Percentiles rank a stretch among this genome's conserved stretches.
phyloP scores from a whole-genome alignment of 2,888 invertebrate species.

The Phlogophora meticulosa region DNA sequence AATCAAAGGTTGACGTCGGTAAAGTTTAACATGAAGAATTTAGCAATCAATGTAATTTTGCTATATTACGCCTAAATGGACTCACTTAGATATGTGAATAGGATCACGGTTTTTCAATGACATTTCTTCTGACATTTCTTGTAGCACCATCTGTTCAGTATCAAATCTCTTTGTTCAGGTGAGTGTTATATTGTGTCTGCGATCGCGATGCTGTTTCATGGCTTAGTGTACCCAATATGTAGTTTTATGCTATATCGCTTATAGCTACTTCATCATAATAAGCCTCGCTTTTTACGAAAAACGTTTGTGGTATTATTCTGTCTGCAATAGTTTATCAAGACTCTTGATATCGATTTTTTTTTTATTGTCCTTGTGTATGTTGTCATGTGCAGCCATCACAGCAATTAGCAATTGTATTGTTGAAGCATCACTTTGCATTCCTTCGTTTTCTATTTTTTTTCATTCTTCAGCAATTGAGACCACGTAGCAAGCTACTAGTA shows the following conservation, averaged over 20 bases:
- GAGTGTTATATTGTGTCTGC: slow-evolving; percentile 1
- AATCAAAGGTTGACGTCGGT: too few relatives aligned
- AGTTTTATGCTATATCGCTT: background rate
- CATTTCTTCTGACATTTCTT: too few relatives aligned
- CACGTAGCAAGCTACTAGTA: slow-evolving; percentile 1
- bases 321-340: background rate
- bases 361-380: slow-evolving; percentile 22
- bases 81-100: too few relatives aligned
- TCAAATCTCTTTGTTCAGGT: slow-evolving; percentile 6
- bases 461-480: background rate
- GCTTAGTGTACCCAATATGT: background rate
- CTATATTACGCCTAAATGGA: too few relatives aligned
- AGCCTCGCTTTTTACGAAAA: too few relatives aligned
- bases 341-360: slow-evolving; percentile 21
- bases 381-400: background rate
- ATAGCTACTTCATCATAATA: background rate
- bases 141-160: too few relatives aligned
- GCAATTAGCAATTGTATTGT: background rate
- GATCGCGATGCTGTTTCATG: background rate
- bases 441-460: background rate
- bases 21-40: too few relatives aligned
- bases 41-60: too few relatives aligned
- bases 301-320: background rate
- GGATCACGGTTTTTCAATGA: too few relatives aligned
- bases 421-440: slow-evolving; percentile 1